A percentile compares a stretch with the other conserved stretches of the same genome.
phyloP scores from a whole-genome alignment of 2,888 invertebrate species.

The Deilephila porcellus region DNA sequence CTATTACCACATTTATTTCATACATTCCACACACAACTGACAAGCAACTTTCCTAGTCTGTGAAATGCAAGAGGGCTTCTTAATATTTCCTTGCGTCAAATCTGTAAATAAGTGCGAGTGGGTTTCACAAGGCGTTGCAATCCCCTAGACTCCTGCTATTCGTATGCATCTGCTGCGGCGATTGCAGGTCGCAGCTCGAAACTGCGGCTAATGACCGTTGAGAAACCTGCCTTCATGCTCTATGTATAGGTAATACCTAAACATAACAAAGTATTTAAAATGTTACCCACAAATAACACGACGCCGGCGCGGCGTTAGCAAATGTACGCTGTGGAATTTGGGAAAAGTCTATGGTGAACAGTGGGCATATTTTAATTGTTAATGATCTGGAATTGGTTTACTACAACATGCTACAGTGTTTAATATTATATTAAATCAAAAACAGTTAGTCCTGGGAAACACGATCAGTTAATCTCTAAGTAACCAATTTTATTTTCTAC shows the following conservation, averaged over 20 bases:
- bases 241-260: not conserved
- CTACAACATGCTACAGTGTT: too few species aligned
- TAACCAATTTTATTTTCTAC: too few species aligned
- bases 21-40: not conserved
- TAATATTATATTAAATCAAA: too few species aligned
- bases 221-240: not conserved
- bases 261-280: too few species aligned
- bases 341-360: too few species aligned
- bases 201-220: not conserved
- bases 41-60: not conserved
- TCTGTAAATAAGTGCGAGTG: not conserved
- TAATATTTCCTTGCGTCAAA: not conserved
- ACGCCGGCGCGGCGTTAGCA: too few species aligned
- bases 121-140: conserved; percentile 16
- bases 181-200: not conserved
- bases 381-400: too few species aligned
- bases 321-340: too few species aligned
- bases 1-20: not conserved
- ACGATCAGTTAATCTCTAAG: too few species aligned
- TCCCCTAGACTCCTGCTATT: conserved; percentile 8
- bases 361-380: too few species aligned
- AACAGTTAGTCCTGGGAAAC: too few species aligned
- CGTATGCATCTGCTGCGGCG: not conserved
- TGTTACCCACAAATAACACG: too few species aligned
- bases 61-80: not conserved